Evolutionary conservation across 2,113 vertebrate genomes (phyloP).

Genomic region (Empidonax alnorum): DNA sequence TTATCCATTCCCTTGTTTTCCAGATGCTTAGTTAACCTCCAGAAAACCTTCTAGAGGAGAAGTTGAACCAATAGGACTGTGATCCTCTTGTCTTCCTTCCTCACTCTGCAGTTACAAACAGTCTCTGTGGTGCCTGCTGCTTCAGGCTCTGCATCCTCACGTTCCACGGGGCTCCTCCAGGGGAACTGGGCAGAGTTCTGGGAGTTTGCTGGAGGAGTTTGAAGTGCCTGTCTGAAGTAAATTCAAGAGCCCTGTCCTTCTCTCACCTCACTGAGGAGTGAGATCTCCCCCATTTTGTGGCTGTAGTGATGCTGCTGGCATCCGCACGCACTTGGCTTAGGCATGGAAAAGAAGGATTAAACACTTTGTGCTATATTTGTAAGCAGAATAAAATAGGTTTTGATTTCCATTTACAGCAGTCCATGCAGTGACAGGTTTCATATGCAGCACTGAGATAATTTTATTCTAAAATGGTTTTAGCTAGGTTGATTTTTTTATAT

Average conservation of each 20-base stretch:
- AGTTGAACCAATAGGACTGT: neutral
- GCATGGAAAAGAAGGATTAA: conserved; percentile 54
- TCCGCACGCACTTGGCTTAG: neutral
- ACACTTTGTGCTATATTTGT: conserved; percentile 52
- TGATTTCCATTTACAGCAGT: conserved; percentile 40
- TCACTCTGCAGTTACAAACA: neutral
- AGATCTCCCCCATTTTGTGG: neutral
- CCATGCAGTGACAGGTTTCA: neutral
- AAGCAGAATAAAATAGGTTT: conserved; percentile 41
- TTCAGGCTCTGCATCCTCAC: neutral
- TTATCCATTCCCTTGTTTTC: neutral
- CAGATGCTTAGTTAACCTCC: neutral
- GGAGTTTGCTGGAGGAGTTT: neutral
- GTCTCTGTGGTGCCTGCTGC: neutral
- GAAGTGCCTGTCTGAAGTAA: neutral
- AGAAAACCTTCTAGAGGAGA: neutral
- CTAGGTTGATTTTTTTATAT: neutral
- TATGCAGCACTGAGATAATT: neutral
- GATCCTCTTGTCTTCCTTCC: neutral
- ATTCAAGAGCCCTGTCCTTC: neutral
- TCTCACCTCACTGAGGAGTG: neutral
- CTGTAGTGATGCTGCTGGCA: neutral
- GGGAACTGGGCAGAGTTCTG: neutral
- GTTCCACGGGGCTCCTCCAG: neutral
- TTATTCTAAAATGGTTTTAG: neutral